Base-by-base conservation (phyloP, 1,140 invertebrate species). In the Hirudo medicinalis region DNA sequence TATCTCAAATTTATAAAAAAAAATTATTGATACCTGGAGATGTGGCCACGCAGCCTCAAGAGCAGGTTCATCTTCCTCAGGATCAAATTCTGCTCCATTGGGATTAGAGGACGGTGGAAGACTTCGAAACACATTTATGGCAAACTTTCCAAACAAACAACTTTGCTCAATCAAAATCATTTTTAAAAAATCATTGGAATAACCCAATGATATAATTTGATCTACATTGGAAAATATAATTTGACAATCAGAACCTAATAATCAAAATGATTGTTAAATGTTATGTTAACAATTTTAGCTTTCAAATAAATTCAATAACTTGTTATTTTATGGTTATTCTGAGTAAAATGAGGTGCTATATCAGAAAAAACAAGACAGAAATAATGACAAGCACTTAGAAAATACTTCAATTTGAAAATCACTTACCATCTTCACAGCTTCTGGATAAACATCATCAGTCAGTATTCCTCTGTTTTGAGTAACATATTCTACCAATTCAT, bases 21-120 rank as follows among this genome's bases (percentile, higher is more conserved):
- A 29, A 36, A 67, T 32, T 40, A 29, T 49, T 69, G 69, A 54
- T 73, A 82, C 79, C 78, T 81, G 79, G 73, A 99, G 84, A 83
- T 99, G 97, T 5, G 97, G 96, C 97, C 97, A 99, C 20, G 94
- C 91, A 8, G 95, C 94, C 83, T 99, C 97, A 75, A 99, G 80
- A 19, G 93, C 97, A 8, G 97, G 97, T 80, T 99, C 97, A 85
- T 99, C 97, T 81, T 99, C 97, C 81, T 99, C 97, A 0, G 96
- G 96, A 83, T 99, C 97, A 84, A 97, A 99, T 84, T 99, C 97
- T 6, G 92, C 72, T 17, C 72, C 72, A 54, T 54, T 70, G 91
- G 54, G 94, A 94, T 80, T 92, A 91, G 19, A 95, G 94, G 20
- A 95, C 94, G 67, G 95, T 93, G 72, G 72, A 76, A 99, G 83